Evolutionary conservation across 2,797 vertebrate genomes (phyloP).

Genomic region (Astyanax mexicanus): DNA sequence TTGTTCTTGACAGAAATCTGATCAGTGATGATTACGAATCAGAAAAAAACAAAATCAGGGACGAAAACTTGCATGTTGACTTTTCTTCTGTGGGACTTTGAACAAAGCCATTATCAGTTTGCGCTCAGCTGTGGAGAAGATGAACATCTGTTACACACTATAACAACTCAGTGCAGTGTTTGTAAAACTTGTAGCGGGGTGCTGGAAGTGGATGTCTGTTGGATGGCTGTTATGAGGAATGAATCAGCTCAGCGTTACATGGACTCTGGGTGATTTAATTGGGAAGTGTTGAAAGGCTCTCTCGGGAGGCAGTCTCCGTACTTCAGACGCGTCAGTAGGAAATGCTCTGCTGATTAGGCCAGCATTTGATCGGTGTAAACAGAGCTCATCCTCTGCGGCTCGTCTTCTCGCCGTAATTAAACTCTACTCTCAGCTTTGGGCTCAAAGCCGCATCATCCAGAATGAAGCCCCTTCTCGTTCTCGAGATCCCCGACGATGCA

Average conservation of each 20-base stretch:
- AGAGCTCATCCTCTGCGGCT: slow-evolving; percentile 24
- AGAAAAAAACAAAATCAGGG: not conserved
- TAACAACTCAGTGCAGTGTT: slow-evolving; percentile 39
- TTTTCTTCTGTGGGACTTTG: not conserved
- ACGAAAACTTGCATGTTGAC: not conserved
- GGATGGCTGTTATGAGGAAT: slow-evolving; percentile 41
- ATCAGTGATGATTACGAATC: slow-evolving; percentile 20
- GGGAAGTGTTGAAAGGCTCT: slow-evolving; percentile 44
- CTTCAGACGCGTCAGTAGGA: slow-evolving; percentile 50
- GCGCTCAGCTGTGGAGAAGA: slow-evolving; percentile 49
- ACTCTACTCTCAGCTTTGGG: slow-evolving; percentile 3
- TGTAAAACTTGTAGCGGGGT: slow-evolving; percentile 37
- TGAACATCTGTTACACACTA: slow-evolving; percentile 52
- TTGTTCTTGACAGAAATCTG: not conserved
- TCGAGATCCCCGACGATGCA: slow-evolving; percentile 61
- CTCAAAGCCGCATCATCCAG: not conserved
- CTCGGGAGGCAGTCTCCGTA: slow-evolving; percentile 25
- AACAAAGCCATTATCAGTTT: slow-evolving; percentile 25
- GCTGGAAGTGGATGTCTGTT: slow-evolving; percentile 34
- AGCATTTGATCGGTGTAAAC: slow-evolving; percentile 42
- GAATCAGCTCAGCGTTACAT: slow-evolving; percentile 41
- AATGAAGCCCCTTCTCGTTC: slow-evolving; percentile 53
- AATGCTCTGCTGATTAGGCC: slow-evolving; percentile 48
- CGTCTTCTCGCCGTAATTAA: slow-evolving; percentile 47
- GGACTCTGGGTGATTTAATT: slow-evolving; percentile 54